Evolutionary conservation across 2,797 vertebrate species (phyloP).

Genomic region (Bucorvus abyssinicus): DNA sequence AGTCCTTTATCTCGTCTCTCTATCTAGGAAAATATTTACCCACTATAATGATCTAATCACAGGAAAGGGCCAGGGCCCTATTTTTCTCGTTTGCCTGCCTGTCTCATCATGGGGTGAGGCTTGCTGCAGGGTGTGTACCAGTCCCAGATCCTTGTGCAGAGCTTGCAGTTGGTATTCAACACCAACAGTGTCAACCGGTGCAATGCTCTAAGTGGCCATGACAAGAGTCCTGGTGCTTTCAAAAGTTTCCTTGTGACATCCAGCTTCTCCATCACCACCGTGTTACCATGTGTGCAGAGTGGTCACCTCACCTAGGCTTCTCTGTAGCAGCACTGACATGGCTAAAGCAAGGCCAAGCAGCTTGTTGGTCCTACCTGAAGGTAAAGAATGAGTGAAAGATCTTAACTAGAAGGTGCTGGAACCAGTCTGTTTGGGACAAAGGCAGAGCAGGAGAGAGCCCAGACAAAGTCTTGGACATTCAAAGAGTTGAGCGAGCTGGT

Average conservation of each 20-base stretch:
- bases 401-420: background rate
- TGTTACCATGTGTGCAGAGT: background rate
- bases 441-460: background rate
- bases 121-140: background rate
- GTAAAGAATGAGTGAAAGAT: background rate
- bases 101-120: slow-evolving; percentile 24
- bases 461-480: background rate
- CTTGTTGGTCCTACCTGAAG: background rate
- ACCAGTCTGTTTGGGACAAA: background rate
- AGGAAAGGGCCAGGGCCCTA: slow-evolving; percentile 39
- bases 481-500: background rate
- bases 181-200: background rate
- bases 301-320: background rate
- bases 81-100: slow-evolving; percentile 11
- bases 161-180: background rate
- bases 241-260: background rate
- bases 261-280: background rate
- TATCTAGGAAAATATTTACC: slow-evolving; percentile 67
- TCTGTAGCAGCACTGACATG: accelerated
- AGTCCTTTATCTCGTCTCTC: slow-evolving; percentile 43
- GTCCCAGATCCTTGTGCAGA: background rate
- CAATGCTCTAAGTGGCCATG: background rate
- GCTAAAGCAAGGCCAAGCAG: background rate
- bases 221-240: background rate
- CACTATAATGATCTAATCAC: slow-evolving; percentile 47